phyloP scores from a whole-genome alignment of 2,888 invertebrate genomes.

The Candidula unifasciata region DNA sequence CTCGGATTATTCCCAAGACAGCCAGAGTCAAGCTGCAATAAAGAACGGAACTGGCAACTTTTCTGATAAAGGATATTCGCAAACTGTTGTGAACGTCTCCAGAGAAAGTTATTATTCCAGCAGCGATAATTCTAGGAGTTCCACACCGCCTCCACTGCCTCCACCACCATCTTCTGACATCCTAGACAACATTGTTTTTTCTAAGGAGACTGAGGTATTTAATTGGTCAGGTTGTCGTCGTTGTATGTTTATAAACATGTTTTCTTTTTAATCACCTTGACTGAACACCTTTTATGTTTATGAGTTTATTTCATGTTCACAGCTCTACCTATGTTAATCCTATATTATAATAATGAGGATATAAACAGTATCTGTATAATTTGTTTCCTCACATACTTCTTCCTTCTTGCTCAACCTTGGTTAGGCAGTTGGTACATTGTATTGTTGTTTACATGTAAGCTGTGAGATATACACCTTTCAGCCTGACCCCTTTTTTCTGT shows the following conservation, averaged over 20 bases:
- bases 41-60: background rate
- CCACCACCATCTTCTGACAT: constrained; percentile 73
- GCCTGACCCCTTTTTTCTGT: no score
- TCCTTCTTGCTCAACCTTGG: no score
- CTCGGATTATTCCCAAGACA: background rate
- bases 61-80: background rate
- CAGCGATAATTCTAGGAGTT: constrained; percentile 55
- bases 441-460: no score
- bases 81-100: constrained; percentile 49
- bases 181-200: constrained; percentile 61
- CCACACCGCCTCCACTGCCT: constrained; percentile 73
- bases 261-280: no score
- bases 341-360: no score
- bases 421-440: no score
- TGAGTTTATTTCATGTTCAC: no score
- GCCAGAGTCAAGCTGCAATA: constrained; percentile 2
- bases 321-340: no score
- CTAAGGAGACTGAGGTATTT: constrained; percentile 28
- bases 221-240: background rate
- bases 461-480: no score
- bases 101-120: constrained; percentile 53
- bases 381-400: no score
- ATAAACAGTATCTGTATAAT: no score
- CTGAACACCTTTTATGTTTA: no score
- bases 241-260: background rate